Base-by-base conservation (phyloP, 2,113 vertebrate genomes). In the Butastur rufipennis region DNA sequence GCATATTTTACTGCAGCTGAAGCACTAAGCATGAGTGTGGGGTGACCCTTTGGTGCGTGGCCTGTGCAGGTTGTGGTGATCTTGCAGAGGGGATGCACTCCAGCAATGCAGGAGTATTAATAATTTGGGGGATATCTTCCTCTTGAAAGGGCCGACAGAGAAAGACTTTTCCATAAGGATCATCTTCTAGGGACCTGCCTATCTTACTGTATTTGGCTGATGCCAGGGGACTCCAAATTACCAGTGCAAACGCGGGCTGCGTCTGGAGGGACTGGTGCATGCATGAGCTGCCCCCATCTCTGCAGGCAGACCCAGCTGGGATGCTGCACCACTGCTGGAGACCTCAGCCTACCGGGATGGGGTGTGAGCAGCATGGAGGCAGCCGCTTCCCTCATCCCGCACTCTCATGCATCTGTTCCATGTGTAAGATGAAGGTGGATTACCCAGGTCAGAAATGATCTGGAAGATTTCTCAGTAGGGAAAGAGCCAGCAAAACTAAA, bases 41-140 rank as follows among this genome's bases (percentile, higher is more conserved):
- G 23, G 7, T 43, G 70, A 40, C 36, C 42, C 26, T 65, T 36
- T 0, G 1, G 56, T 29, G 40, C 1, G 0, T 17, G n/a, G 31
- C 23, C 40, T 0, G 0, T 32, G 42, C 63, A 31, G 63, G 56
- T 42, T 8, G 14, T 13, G 52, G 42, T 19, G 58, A 27, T 43
- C 34, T 29, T 47, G 62, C 45, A 36, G 50, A 48, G 21, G 20
- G 75, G 25, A 13, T 50, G 56, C 4, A 2, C 26, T 16, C 31
- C 38, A 13, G 40, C 29, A 50, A 2, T 13, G 25, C 21, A 52
- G 29, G 13, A 48, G 13, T 6, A 9, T 40, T 29, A 36, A 3
- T 27, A 23, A 38, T 40, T 50, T 1, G 1, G 66, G 32, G 32
- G 21, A n/a, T 23, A 11, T 18, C 25, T 55, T 66, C 40, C n/a